A percentile compares a stretch with the other conserved stretches of the same genome.
Conservation (phyloP, 2,888 invertebrate genomes). For the Reticulitermes lucifugus region DNA sequence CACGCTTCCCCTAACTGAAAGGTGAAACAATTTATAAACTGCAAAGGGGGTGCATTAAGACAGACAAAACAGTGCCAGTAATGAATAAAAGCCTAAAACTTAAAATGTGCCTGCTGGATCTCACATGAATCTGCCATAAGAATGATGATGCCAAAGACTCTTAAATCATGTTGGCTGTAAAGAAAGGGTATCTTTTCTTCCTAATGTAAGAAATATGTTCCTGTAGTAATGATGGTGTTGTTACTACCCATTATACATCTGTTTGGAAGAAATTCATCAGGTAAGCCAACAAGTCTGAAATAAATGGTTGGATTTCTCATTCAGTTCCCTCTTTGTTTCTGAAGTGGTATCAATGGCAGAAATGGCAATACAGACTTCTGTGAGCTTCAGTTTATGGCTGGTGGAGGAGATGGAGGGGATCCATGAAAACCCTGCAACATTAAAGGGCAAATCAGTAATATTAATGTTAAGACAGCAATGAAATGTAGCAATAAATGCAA, state of each 20-base stretch:
- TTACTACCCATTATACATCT: not conserved
- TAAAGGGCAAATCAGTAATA: not conserved
- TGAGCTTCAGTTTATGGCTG: conserved; percentile 56
- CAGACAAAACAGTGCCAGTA: not conserved
- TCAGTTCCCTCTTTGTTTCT: not conserved
- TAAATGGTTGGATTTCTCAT: not conserved
- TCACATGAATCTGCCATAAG: conserved; percentile 15
- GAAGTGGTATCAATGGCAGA: conserved; percentile 23
- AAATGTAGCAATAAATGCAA: not conserved
- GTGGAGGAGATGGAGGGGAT: conserved; percentile 67
- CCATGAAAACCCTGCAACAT: conserved; percentile 63
- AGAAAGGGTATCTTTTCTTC: not conserved
- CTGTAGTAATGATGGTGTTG: too few species aligned
- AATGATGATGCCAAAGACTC: not conserved
- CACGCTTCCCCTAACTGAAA: not conserved
- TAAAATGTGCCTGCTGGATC: not conserved
- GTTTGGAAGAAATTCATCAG: not conserved
- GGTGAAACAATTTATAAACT: not conserved
- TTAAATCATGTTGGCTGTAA: not conserved
- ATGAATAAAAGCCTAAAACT: not conserved
- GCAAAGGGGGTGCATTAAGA: not conserved
- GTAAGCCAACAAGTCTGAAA: not conserved
- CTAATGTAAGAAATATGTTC: not conserved
- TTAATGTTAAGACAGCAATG: not conserved
- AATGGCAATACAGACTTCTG: not conserved